Evolutionary conservation across 2,888 invertebrate species (phyloP).

Genomic region (Epinotia demarniana): DNA sequence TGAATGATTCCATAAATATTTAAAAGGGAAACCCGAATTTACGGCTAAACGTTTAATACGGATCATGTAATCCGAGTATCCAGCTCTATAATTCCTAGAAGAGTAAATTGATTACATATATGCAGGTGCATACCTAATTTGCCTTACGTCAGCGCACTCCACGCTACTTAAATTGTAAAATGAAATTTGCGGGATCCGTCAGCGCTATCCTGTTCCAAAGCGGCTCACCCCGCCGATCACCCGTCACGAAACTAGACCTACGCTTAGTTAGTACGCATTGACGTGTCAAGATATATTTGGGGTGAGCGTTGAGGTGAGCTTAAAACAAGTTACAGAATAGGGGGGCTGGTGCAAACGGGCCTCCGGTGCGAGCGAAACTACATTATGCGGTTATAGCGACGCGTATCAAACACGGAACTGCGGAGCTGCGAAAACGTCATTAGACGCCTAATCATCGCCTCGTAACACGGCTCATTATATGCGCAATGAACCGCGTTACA

Average conservation of each 20-base stretch:
- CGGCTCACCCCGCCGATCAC: no score
- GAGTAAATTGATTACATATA: slow-evolving; percentile 39
- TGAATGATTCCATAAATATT: slow-evolving; percentile 22
- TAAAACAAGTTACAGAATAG: no score
- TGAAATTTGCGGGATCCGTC: slow-evolving; percentile 64
- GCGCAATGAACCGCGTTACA: slow-evolving; percentile 35
- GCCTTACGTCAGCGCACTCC: slow-evolving; percentile 39
- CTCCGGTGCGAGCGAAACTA: slow-evolving; percentile 71
- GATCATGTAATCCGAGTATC: slow-evolving; percentile 17
- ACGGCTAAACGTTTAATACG: slow-evolving; percentile 7
- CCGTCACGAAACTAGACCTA: no score
- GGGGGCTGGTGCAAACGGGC: slow-evolving; percentile 75
- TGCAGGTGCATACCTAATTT: slow-evolving; percentile 43
- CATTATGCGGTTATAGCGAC: slow-evolving; percentile 75
- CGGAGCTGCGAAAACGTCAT: slow-evolving; percentile 65
- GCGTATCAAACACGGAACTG: slow-evolving; percentile 66
- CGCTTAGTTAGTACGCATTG: no score
- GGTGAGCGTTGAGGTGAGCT: no score
- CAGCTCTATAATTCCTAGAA: slow-evolving; percentile 32
- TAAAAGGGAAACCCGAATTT: slow-evolving; percentile 29
- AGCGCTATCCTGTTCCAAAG: slow-evolving; percentile 64
- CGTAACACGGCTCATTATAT: slow-evolving; percentile 44
- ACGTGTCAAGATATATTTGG: no score
- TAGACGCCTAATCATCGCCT: slow-evolving; percentile 60
- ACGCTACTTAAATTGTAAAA: slow-evolving; percentile 60